Percentiles rank a stretch among this genome's conserved stretches.
These are phyloP conservation scores for Ctenodactylus gundi DNA, from an alignment of 2,113 vertebrate genomes.

Conservation along the genomic window DNA sequence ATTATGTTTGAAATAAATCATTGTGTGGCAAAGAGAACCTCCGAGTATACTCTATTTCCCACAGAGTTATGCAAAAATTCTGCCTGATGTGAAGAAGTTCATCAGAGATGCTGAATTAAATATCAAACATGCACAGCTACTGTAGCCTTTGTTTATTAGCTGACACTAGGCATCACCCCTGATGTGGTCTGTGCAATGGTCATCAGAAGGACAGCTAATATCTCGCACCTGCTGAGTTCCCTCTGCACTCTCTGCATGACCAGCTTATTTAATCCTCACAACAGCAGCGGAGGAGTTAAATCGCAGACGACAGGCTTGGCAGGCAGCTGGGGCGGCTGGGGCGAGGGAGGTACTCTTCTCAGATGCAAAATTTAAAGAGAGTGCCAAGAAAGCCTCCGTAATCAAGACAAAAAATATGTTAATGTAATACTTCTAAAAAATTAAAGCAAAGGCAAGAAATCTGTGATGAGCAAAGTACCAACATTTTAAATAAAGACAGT, in stretches of 20 bases:
- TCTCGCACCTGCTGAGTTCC: not conserved
- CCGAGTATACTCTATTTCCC: fast-evolving
- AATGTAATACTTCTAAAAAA: not conserved
- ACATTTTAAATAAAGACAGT: not conserved
- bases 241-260: not conserved
- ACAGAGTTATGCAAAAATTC: not conserved
- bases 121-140: fast-evolving
- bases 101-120: not conserved
- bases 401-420: not conserved
- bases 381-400: not conserved
- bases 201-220: too few species aligned
- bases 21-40: not conserved
- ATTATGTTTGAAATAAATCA: not conserved
- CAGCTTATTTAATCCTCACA: not conserved
- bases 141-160: not conserved
- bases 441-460: not conserved
- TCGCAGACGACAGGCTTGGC: not conserved
- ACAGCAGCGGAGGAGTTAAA: not conserved
- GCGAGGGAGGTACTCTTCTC: not conserved
- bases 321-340: too few species aligned
- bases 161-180: fast-evolving
- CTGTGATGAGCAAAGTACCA: not conserved
- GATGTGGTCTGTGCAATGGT: too few species aligned
- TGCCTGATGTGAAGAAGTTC: not conserved
- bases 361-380: not conserved